phyloP scores from a whole-genome alignment of 2,113 vertebrate genomes.

The Helogale parvula region DNA sequence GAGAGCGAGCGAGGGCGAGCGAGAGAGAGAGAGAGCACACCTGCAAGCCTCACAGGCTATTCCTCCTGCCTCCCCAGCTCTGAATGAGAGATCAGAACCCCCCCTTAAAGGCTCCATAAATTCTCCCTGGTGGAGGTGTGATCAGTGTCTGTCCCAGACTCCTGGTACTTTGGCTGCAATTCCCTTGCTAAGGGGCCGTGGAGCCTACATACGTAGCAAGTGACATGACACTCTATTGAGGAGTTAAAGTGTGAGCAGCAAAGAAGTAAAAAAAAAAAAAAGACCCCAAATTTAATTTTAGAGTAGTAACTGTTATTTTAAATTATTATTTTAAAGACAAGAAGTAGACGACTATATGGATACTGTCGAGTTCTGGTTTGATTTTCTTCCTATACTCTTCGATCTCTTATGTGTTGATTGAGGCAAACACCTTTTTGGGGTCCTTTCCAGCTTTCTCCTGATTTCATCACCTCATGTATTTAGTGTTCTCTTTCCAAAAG shows the following conservation, averaged over 20 bases:
- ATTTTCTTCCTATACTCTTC: neutral
- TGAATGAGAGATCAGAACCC: neutral
- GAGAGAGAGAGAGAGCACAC: neutral
- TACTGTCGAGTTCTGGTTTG: neutral
- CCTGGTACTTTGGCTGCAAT: neutral
- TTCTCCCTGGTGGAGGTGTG: neutral
- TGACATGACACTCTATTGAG: neutral
- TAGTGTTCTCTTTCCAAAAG: neutral
- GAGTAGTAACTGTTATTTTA: neutral
- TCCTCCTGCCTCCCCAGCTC: neutral
- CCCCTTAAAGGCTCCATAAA: neutral
- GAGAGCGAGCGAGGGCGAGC: neutral
- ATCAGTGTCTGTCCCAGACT: neutral
- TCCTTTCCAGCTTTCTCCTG: neutral
- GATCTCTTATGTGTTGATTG: neutral
- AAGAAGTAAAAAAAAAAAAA: neutral
- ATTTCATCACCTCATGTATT: neutral
- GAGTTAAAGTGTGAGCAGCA: neutral
- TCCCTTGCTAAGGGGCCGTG: fast-evolving
- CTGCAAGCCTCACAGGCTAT: neutral
- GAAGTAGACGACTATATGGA: neutral
- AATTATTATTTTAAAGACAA: neutral
- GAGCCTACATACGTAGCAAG: neutral
- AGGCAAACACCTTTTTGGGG: neutral
- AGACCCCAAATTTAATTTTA: neutral